phyloP scores from a whole-genome alignment of 1,140 invertebrate species.

The Drosophila pseudoananassae region DNA sequence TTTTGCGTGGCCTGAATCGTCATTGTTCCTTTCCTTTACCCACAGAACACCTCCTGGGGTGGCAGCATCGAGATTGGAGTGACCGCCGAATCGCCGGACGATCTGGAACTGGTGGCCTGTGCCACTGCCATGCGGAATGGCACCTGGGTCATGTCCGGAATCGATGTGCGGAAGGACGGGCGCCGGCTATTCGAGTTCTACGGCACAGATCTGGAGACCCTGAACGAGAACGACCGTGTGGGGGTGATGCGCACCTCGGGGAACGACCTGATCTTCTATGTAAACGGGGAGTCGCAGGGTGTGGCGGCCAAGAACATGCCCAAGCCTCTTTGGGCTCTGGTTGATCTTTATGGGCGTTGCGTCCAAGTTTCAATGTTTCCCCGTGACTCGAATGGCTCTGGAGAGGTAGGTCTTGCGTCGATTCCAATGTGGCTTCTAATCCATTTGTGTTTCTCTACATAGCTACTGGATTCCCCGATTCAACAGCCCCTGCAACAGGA shows the following conservation, averaged over 20 bases:
- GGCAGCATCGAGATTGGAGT: constrained; percentile 97
- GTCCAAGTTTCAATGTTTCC: constrained; percentile 91
- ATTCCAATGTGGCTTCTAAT: neutral
- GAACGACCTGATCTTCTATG: constrained; percentile 94
- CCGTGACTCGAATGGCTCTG: constrained; percentile 43
- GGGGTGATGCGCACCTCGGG: constrained; percentile 92
- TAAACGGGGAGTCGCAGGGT: constrained; percentile 95
- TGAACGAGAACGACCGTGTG: constrained; percentile 93
- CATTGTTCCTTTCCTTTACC: neutral
- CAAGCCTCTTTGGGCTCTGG: constrained; percentile 91
- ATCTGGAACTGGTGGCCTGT: constrained; percentile 92
- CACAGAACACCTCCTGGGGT: constrained; percentile 92
- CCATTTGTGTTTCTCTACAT: neutral
- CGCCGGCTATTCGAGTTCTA: constrained; percentile 92
- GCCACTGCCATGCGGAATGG: constrained; percentile 93
- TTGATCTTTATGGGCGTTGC: constrained; percentile 97
- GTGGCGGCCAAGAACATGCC: constrained; percentile 92
- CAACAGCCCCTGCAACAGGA: constrained; percentile 73
- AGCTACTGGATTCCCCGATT: constrained; percentile 56
- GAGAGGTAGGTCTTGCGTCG: constrained; percentile 36
- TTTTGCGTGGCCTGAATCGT: neutral
- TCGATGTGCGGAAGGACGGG: constrained; percentile 93
- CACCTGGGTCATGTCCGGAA: constrained; percentile 96
- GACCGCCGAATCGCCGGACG: constrained; percentile 92
- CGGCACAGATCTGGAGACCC: constrained; percentile 92